Percentiles rank a stretch among this genome's conserved stretches.
These are phyloP conservation scores for Stenoptilia bipunctidactyla DNA, from an alignment of 2,888 invertebrate species.

Conservation along the genomic window DNA sequence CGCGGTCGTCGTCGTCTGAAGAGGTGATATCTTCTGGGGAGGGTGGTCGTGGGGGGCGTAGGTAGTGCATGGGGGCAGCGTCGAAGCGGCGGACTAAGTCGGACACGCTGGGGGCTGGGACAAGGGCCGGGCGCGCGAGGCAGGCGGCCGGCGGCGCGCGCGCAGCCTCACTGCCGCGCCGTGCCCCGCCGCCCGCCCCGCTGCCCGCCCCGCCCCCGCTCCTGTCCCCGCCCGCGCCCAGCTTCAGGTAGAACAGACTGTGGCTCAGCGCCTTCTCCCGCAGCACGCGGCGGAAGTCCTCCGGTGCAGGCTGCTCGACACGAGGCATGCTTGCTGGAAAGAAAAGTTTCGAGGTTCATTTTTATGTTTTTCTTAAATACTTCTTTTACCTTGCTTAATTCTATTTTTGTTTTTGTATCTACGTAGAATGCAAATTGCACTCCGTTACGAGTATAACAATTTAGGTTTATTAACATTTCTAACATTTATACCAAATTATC, in stretches of 20 bases:
- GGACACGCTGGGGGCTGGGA: slow-evolving; percentile 54
- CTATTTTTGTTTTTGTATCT: too few relatives aligned
- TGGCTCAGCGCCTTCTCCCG: slow-evolving; percentile 63
- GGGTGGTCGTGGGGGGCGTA: slow-evolving; percentile 50
- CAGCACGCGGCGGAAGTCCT: slow-evolving; percentile 60
- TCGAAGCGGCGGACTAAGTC: slow-evolving; percentile 56
- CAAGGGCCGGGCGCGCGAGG: slow-evolving; percentile 36
- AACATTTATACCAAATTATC: too few relatives aligned
- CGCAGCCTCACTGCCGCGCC: slow-evolving; percentile 38
- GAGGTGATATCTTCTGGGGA: slow-evolving; percentile 61
- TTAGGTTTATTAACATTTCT: too few relatives aligned
- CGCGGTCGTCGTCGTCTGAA: slow-evolving; percentile 62
- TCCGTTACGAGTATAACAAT: too few relatives aligned
- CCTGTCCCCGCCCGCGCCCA: slow-evolving; percentile 42
- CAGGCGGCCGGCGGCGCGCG: slow-evolving; percentile 40
- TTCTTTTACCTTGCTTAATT: too few relatives aligned
- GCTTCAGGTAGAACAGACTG: slow-evolving; percentile 61
- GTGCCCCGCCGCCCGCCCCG: slow-evolving; percentile 19
- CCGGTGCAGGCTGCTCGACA: slow-evolving; percentile 42
- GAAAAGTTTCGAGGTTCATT: too few relatives aligned
- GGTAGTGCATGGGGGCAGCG: slow-evolving; percentile 60
- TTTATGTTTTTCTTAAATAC: too few relatives aligned
- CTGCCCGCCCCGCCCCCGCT: slow-evolving; percentile 14
- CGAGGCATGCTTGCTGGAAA: slow-evolving; percentile 46
- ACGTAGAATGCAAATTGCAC: too few relatives aligned